Conservation (phyloP, 2,797 vertebrate species). For the Sardinella longiceps region DNA sequence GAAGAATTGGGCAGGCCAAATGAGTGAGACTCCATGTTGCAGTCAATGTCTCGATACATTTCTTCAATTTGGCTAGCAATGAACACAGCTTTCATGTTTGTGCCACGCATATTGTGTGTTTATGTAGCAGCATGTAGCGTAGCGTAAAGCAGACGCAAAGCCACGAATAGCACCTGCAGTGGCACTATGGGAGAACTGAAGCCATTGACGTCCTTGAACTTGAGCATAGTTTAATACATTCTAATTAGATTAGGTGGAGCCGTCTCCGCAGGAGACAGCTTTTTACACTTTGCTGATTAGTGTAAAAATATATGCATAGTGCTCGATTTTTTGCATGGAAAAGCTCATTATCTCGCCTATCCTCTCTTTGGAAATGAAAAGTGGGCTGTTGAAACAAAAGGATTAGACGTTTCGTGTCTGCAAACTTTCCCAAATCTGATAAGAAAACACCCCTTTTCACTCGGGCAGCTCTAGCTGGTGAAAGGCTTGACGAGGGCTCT, state of each 20-base stretch:
- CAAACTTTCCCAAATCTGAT: conserved; percentile 23
- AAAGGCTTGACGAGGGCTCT: background rate
- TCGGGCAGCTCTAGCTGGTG: background rate
- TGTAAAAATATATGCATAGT: conserved; percentile 60
- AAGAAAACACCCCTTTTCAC: conserved; percentile 5
- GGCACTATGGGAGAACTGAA: conserved; percentile 13
- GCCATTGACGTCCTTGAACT: conserved; percentile 67
- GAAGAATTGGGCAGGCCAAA: background rate
- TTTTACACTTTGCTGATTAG: conserved; percentile 70
- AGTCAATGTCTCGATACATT: background rate
- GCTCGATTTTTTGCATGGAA: conserved; percentile 24
- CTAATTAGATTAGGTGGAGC: conserved; percentile 69
- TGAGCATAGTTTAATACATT: conserved; percentile 70
- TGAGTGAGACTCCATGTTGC: background rate
- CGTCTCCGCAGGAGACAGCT: conserved; percentile 59
- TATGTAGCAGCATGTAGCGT: background rate
- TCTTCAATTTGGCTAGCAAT: background rate
- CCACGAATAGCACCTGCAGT: conserved; percentile 32
- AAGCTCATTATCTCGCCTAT: conserved; percentile 17
- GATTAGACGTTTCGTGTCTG: background rate
- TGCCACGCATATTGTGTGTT: background rate
- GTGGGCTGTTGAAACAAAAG: conserved; percentile 20
- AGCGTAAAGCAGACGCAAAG: background rate
- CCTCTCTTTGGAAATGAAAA: conserved; percentile 11
- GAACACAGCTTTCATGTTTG: background rate